These are phyloP conservation scores for Schrankia costaestrigalis DNA, from an alignment of 2,888 invertebrate genomes.

Conservation along the genomic window DNA sequence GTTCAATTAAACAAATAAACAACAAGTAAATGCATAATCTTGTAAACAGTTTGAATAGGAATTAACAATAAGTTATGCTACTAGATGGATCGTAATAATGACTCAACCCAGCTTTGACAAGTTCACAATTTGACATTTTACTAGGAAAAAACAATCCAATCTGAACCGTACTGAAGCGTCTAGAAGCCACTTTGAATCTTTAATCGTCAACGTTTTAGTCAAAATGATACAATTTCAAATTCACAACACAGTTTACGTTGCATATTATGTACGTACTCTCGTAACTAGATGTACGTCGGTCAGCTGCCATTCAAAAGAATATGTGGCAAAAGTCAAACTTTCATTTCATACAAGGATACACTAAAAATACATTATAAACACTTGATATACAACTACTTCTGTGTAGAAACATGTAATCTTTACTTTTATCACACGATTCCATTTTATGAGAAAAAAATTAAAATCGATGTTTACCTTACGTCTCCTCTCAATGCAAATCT, in stretches of 20 bases:
- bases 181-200: constrained; percentile 43
- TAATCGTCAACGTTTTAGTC: constrained; percentile 38
- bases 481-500: constrained; percentile 79
- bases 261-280: constrained; percentile 64
- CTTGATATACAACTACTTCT: constrained; percentile 49
- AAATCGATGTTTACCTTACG: constrained; percentile 82
- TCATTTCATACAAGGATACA: constrained; percentile 80
- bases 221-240: constrained; percentile 49
- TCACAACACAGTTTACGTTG: constrained; percentile 59
- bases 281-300: constrained; percentile 73
- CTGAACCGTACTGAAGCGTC: constrained; percentile 47
- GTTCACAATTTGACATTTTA: constrained; percentile 77
- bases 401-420: constrained; percentile 41
- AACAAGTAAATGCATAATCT: constrained; percentile 23
- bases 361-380: constrained; percentile 78
- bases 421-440: constrained; percentile 58
- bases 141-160: constrained; percentile 67
- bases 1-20: constrained; percentile 8
- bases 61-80: constrained; percentile 46
- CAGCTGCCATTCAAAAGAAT: constrained; percentile 81
- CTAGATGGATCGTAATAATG: constrained; percentile 67
- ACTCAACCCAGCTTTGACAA: constrained; percentile 80
- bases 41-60: constrained; percentile 49
- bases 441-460: constrained; percentile 68
- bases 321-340: constrained; percentile 82